phyloP scores from a whole-genome alignment of 2,113 vertebrate genomes.

The Misgurnus anguillicaudatus region DNA sequence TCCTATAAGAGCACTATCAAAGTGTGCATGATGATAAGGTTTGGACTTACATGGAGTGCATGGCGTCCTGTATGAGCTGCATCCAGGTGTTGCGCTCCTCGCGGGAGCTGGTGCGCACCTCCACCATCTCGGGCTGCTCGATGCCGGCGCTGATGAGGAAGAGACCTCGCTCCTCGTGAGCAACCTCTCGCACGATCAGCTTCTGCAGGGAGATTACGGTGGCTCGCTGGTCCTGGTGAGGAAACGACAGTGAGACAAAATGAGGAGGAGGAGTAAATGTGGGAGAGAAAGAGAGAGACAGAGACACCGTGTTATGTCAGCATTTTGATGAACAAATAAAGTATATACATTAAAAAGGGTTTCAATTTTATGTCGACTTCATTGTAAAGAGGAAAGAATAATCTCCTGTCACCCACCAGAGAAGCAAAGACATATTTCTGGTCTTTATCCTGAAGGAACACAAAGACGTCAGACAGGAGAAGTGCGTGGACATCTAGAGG shows the following conservation, averaged over 20 bases:
- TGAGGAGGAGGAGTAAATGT: conserved; percentile 24
- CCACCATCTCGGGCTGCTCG: conserved; percentile 92
- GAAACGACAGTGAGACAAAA: too few species aligned
- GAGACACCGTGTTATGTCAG: background rate
- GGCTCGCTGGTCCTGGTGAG: conserved; percentile 88
- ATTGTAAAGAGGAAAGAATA: background rate
- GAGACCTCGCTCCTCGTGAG: conserved; percentile 94
- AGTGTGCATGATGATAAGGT: background rate
- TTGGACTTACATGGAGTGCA: conserved; percentile 86
- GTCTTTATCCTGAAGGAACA: conserved; percentile 97
- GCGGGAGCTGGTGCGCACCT: conserved; percentile 88
- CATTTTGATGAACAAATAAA: too few species aligned
- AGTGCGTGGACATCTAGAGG: conserved; percentile 87
- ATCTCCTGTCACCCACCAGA: conserved; percentile 78
- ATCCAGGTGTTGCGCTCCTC: conserved; percentile 96
- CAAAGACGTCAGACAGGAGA: conserved; percentile 86
- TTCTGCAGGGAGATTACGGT: conserved; percentile 97
- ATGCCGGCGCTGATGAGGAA: conserved; percentile 92
- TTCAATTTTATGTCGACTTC: too few species aligned
- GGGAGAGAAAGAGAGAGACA: conserved; percentile 18
- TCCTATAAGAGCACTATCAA: too few species aligned
- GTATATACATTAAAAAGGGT: too few species aligned
- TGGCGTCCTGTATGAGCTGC: conserved; percentile 86
- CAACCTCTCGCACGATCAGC: conserved; percentile 93
- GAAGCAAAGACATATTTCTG: conserved; percentile 94